Evolutionary conservation across 1,140 invertebrate species (phyloP).

Genomic region (Drosophila tristis): DNA sequence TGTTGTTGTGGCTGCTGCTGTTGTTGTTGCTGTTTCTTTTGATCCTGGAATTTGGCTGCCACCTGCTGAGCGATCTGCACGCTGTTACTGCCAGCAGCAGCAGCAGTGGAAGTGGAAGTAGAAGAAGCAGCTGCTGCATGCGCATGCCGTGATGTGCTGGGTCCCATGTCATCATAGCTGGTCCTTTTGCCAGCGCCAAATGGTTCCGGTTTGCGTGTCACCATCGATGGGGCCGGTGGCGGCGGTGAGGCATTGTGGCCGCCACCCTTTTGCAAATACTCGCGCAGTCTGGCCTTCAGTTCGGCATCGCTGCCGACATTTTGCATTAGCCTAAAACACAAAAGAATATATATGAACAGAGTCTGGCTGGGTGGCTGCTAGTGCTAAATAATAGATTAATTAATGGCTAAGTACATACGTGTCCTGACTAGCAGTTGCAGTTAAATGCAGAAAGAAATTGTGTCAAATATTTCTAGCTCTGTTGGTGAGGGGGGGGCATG

Average conservation of each 20-base stretch:
- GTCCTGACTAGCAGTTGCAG: slow-evolving; percentile 27
- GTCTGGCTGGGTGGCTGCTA: neutral
- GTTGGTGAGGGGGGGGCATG: neutral
- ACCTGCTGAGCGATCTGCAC: slow-evolving; percentile 29
- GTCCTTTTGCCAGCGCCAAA: neutral
- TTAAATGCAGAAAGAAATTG: slow-evolving; percentile 3
- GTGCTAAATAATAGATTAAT: neutral
- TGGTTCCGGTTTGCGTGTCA: slow-evolving; percentile 2
- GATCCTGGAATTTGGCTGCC: slow-evolving; percentile 38
- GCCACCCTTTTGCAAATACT: slow-evolving; percentile 34
- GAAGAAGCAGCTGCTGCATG: slow-evolving; percentile 17
- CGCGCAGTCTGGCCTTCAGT: slow-evolving; percentile 42
- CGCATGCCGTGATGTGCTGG: slow-evolving; percentile 59
- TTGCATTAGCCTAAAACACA: slow-evolving; percentile 59
- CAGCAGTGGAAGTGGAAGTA: neutral
- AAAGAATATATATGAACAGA: neutral
- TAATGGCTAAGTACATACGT: slow-evolving; percentile 40
- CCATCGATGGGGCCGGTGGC: slow-evolving; percentile 30
- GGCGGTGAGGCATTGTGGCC: slow-evolving; percentile 42
- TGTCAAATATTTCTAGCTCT: neutral
- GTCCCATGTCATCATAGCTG: slow-evolving; percentile 34
- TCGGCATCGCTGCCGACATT: slow-evolving; percentile 44
- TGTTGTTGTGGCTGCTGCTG: slow-evolving; percentile 20
- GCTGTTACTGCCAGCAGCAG: slow-evolving; percentile 11
- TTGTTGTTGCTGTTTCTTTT: slow-evolving; percentile 30